These are phyloP conservation scores for Phlogophora meticulosa DNA, from an alignment of 2,888 invertebrate genomes.

Conservation along the genomic window DNA sequence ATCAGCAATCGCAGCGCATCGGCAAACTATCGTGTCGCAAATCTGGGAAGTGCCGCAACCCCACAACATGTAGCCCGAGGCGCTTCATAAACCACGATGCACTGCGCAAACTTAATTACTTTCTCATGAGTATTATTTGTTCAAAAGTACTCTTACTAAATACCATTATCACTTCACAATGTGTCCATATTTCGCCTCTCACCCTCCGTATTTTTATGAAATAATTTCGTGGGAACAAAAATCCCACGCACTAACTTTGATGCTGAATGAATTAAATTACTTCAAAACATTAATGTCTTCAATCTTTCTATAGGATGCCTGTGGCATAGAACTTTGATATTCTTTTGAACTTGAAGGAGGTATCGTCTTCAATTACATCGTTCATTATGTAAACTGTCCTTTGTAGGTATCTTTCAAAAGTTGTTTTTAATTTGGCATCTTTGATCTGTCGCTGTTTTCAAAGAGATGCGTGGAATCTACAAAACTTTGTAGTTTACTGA, in stretches of 20 bases:
- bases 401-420: conserved; percentile 32
- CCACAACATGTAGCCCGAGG: conserved; percentile 63
- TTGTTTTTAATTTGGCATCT: conserved; percentile 61
- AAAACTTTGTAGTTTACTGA: conserved; percentile 75
- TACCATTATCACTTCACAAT: not conserved
- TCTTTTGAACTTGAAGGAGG: conserved; percentile 32
- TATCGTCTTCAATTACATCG: conserved; percentile 32
- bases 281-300: conserved; percentile 40
- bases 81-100: conserved; percentile 61
- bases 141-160: not conserved
- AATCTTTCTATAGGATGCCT: conserved; percentile 24
- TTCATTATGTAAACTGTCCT: conserved; percentile 38
- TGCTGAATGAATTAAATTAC: conserved; percentile 35
- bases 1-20: conserved; percentile 76
- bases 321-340: conserved; percentile 26
- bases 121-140: conserved; percentile 18
- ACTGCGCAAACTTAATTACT: conserved; percentile 44
- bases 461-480: conserved; percentile 78
- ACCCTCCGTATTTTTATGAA: conserved; percentile 10
- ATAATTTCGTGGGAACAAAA: conserved; percentile 17
- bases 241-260: conserved; percentile 36
- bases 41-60: conserved; percentile 43
- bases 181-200: conserved; percentile 3
- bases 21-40: conserved; percentile 62
- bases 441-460: conserved; percentile 76